phyloP scores from a whole-genome alignment of 2,113 vertebrate genomes.

The Strix uralensis region DNA sequence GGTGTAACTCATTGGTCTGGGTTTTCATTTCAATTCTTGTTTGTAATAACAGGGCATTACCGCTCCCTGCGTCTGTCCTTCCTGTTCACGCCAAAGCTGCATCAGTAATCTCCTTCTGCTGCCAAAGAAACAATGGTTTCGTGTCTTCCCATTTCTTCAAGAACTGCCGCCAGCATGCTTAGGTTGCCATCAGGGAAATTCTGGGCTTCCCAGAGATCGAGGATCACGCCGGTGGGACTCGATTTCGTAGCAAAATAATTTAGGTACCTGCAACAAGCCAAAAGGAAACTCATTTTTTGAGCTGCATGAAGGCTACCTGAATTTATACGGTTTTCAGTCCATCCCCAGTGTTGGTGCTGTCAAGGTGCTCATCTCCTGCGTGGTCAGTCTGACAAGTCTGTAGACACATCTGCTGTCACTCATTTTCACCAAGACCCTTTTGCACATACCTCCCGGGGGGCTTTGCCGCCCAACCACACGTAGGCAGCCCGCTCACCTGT shows the following conservation, averaged over 20 bases:
- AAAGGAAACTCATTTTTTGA: background rate
- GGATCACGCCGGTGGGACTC: constrained; percentile 91
- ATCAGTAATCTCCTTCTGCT: constrained; percentile 85
- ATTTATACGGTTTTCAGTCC: constrained; percentile 24
- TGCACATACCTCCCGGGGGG: background rate
- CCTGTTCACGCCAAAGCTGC: background rate
- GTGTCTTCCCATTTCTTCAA: constrained; percentile 94
- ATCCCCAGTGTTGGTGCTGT: constrained; percentile 18
- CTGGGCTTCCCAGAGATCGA: constrained; percentile 97
- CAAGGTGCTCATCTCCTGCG: constrained; percentile 41
- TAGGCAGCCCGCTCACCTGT: constrained; percentile 78
- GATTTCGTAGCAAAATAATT: constrained; percentile 97
- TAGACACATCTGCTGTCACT: background rate
- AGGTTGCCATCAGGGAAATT: constrained; percentile 95
- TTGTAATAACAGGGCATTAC: constrained; percentile 17
- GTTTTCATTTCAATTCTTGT: constrained; percentile 50
- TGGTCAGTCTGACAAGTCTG: background rate
- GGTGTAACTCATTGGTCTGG: constrained; percentile 65
- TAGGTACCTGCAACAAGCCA: constrained; percentile 82
- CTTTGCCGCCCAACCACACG: rapidly evolving
- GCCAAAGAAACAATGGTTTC: constrained; percentile 86
- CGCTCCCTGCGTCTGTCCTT: constrained; percentile 45
- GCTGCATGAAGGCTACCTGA: background rate
- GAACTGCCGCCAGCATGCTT: constrained; percentile 87
- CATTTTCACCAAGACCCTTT: background rate